Conservation (phyloP, 2,888 invertebrate species). For the Cosmia pyralina region DNA sequence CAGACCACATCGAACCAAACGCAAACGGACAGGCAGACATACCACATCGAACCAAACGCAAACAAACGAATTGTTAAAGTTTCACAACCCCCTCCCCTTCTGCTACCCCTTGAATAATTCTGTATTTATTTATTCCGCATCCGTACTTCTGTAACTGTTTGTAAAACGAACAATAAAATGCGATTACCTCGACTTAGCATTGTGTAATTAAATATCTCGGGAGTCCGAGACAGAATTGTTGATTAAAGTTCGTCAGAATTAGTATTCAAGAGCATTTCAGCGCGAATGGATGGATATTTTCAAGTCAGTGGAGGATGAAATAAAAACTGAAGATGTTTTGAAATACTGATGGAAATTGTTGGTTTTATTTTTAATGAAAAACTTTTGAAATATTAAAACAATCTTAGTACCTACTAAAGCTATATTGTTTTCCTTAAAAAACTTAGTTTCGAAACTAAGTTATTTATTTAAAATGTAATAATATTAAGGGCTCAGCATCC, state of each 20-base stretch:
- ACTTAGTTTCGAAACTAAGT: fast-evolving
- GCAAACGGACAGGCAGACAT: not conserved
- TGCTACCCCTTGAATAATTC: conserved; percentile 9
- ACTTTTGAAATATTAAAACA: fast-evolving
- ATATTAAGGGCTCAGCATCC: not conserved
- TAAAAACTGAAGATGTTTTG: not conserved
- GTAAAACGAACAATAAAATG: conserved; percentile 37
- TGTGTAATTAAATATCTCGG: conserved; percentile 23
- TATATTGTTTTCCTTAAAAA: not conserved
- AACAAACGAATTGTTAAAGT: conserved; percentile 18
- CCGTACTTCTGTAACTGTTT: conserved; percentile 45
- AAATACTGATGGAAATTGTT: not conserved
- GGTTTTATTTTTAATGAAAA: not conserved
- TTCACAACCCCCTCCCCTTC: not conserved
- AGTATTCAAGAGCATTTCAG: conserved; percentile 16
- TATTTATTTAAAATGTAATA: not conserved
- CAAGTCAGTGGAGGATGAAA: not conserved
- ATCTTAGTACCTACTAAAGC: not conserved
- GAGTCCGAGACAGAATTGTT: not conserved
- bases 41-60: not conserved
- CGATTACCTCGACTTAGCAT: conserved; percentile 7
- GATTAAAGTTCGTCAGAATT: conserved; percentile 2
- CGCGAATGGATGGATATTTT: not conserved
- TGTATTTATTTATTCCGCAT: conserved; percentile 34
- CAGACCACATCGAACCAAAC: not conserved